Conservation (phyloP, 2,888 invertebrate genomes). For the Heliconius sara region DNA sequence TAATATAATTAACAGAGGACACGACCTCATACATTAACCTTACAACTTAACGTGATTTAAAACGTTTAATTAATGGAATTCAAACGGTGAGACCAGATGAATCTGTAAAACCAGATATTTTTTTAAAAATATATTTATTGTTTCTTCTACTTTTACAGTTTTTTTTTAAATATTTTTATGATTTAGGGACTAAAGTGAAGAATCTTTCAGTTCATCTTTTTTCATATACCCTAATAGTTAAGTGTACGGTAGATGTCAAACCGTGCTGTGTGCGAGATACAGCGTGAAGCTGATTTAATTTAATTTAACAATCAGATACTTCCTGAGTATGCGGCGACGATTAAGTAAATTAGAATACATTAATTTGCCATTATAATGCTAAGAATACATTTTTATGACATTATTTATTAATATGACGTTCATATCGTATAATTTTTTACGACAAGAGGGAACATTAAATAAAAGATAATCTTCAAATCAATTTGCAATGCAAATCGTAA, state of each 20-base stretch:
- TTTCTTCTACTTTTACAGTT: too few relatives aligned
- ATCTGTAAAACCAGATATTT: neutral
- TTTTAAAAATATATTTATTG: too few relatives aligned
- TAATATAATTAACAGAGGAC: constrained; percentile 44
- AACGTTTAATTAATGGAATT: constrained; percentile 19
- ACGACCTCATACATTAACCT: constrained; percentile 38
- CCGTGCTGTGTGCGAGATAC: too few relatives aligned
- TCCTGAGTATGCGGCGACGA: too few relatives aligned
- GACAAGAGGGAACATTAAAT: neutral
- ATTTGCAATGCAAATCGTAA: neutral
- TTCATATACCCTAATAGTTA: too few relatives aligned
- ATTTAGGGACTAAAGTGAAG: neutral
- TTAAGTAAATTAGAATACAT: too few relatives aligned
- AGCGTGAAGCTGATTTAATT: too few relatives aligned
- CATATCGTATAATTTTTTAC: neutral
- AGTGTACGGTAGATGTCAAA: too few relatives aligned
- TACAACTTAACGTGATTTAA: constrained; percentile 29
- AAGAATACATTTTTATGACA: neutral
- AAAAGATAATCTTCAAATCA: neutral
- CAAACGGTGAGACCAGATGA: neutral
- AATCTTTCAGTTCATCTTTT: neutral
- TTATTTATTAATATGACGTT: neutral
- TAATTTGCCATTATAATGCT: neutral
- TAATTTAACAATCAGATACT: too few relatives aligned
- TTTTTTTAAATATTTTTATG: too few relatives aligned